Evolutionary conservation across 2,888 invertebrate species (phyloP).

Genomic region (Biston betularia): DNA sequence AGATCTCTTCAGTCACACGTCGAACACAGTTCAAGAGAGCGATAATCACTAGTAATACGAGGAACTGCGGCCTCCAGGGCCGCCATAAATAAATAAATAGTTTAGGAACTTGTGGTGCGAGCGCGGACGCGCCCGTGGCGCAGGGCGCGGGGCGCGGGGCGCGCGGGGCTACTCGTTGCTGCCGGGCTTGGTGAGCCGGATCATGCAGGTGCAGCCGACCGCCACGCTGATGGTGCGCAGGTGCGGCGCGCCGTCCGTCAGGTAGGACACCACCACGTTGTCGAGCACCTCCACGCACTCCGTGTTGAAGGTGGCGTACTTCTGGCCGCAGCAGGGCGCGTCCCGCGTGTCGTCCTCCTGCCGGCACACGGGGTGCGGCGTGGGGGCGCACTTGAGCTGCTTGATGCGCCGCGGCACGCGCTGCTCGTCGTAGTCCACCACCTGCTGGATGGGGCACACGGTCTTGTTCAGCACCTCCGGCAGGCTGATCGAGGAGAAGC

Average conservation of each 20-base stretch:
- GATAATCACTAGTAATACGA: slow-evolving; percentile 27
- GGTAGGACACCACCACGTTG: slow-evolving; percentile 72
- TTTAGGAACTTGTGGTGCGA: slow-evolving; percentile 40
- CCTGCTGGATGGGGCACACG: slow-evolving; percentile 72
- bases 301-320: slow-evolving; percentile 62
- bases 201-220: slow-evolving; percentile 79
- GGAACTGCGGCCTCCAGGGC: slow-evolving; percentile 20
- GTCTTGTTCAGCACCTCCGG: slow-evolving; percentile 65
- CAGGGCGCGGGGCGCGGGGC: slow-evolving; percentile 43
- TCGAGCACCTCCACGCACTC: slow-evolving; percentile 77
- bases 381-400: slow-evolving; percentile 67
- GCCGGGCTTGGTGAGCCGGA: slow-evolving; percentile 54
- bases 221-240: slow-evolving; percentile 58
- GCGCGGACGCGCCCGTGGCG: slow-evolving; percentile 18
- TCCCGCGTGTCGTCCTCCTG: slow-evolving; percentile 50
- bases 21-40: neutral
- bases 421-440: slow-evolving; percentile 60
- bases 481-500: slow-evolving; percentile 56
- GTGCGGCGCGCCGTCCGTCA: slow-evolving; percentile 40
- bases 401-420: slow-evolving; percentile 76
- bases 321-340: slow-evolving; percentile 73
- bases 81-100: slow-evolving; percentile 10
- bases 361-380: slow-evolving; percentile 67
- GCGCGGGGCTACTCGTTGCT: slow-evolving; percentile 52
- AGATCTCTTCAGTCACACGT: neutral